Percentiles rank a stretch among this genome's conserved stretches.
Conservation (phyloP, 2,797 vertebrate genomes). For the Tympanoctomys barrerae region DNA sequence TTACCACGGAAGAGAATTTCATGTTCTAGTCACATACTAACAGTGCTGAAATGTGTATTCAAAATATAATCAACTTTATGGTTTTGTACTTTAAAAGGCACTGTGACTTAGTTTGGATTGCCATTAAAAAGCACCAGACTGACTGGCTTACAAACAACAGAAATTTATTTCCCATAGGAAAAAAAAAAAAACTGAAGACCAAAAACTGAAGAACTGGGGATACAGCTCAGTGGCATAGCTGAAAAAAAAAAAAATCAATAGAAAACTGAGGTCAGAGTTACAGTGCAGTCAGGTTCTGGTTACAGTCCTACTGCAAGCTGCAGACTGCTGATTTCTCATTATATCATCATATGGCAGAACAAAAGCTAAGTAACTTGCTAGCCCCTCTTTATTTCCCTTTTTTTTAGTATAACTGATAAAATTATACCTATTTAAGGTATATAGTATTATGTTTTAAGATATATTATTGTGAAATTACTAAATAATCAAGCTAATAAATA, state of each 20-base stretch:
- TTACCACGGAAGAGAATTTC: not conserved
- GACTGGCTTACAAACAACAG: not conserved
- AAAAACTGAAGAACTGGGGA: not conserved
- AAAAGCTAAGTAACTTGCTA: not conserved
- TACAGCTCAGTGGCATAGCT: no score
- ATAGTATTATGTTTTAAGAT: not conserved
- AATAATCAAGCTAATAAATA: not conserved
- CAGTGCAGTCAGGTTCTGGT: not conserved
- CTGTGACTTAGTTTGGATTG: not conserved
- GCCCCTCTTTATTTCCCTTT: not conserved
- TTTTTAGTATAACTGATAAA: not conserved
- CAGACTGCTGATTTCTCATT: not conserved
- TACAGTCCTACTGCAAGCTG: not conserved
- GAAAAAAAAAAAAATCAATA: no score
- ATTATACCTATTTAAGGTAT: not conserved
- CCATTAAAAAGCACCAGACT: not conserved
- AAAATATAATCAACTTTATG: slow-evolving; percentile 32
- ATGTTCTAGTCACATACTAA: slow-evolving; percentile 32
- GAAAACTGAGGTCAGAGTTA: not conserved
- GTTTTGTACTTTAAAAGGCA: slow-evolving; percentile 32
- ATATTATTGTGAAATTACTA: not conserved
- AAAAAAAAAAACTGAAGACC: no score
- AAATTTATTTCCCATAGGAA: not conserved
- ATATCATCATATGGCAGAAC: not conserved
- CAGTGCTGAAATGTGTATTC: slow-evolving; percentile 34